Evolutionary conservation across 2,113 vertebrate species (phyloP), one percentile per base, ranked within the genome.

Genomic region (Triplophysa siluroides): DNA sequence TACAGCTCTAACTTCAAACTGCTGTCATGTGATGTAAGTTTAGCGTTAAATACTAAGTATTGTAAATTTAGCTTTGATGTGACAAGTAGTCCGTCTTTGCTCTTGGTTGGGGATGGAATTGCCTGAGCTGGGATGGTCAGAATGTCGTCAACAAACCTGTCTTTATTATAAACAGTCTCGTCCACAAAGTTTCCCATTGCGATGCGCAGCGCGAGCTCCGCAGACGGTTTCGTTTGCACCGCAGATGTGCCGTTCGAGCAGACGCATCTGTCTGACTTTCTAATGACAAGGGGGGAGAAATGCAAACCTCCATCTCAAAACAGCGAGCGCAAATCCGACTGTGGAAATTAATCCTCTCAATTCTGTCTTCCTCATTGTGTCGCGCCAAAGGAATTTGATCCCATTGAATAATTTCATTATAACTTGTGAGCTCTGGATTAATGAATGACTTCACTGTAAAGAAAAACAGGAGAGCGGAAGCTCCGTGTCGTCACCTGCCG

Each of bases 331-430:
- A 85, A 86, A 89, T 87, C 86, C 85, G 76, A 75, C 78, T 79
- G 82, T 78, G 84, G 86, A 86, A 86, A 89, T 84, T 86, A 88
- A 89, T 89, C 86, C 86, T 80, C 83, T 88, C 86, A 87, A 85
- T 88, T 85, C 81, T 81, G 81, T 82, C 81, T 83, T 85, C 78
- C 81, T 88, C 86, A 83, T 85, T 85, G 85, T 88, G 82, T 83
- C 74, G 54, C 68, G 64, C 83, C 85, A 82, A 84, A 86, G 85
- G 88, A 89, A 85, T 82, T 83, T 82, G 84, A 88, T 86, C 83
- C 86, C 70, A 75, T 72, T 87, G 85, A 89, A 87, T 87, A 86
- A 89, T 88, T 89, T 89, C 84, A 89, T 89, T 89, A 87, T 85
- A 87, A 87, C 83, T 87, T 84, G 81, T 84, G 86, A 89, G 85